Percentiles rank a stretch among this genome's conserved stretches.
phyloP scores from a whole-genome alignment of 2,797 vertebrate genomes.

The Bucorvus abyssinicus region DNA sequence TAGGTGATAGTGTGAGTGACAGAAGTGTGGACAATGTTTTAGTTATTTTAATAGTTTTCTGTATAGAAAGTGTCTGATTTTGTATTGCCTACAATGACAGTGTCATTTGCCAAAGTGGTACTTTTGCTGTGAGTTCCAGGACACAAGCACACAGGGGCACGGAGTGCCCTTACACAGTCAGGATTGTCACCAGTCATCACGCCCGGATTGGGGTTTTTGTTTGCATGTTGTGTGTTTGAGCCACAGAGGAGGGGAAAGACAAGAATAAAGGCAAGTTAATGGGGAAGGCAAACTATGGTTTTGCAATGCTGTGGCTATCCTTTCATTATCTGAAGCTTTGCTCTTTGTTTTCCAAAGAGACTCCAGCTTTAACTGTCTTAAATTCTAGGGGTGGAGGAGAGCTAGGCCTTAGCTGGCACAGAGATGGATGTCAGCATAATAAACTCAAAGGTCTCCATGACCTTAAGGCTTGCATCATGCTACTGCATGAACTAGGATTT shows the following conservation, averaged over 20 bases:
- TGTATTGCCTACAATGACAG: background rate
- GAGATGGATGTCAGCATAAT: constrained; percentile 80
- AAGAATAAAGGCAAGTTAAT: background rate
- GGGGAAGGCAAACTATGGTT: background rate
- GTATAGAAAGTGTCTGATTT: background rate
- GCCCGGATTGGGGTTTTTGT: background rate
- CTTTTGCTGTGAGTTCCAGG: background rate
- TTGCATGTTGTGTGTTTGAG: background rate
- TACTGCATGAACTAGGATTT: constrained; percentile 82
- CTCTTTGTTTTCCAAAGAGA: background rate
- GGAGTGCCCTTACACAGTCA: background rate
- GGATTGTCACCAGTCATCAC: background rate
- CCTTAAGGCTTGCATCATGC: constrained; percentile 85
- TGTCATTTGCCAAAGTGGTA: background rate
- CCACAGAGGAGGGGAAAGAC: background rate
- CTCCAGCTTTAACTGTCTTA: constrained; percentile 11
- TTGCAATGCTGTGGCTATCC: background rate
- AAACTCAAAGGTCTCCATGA: constrained; percentile 89
- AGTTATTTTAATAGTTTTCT: background rate
- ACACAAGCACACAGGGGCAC: background rate
- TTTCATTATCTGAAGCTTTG: background rate
- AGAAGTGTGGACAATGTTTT: background rate
- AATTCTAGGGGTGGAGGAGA: constrained; percentile 87
- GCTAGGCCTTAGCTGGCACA: constrained; percentile 88
- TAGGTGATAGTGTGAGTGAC: background rate